Percentiles rank a stretch among this genome's conserved stretches.
Evolutionary conservation across 2,113 vertebrate species (phyloP).

Genomic region (Climacteris rufus): DNA sequence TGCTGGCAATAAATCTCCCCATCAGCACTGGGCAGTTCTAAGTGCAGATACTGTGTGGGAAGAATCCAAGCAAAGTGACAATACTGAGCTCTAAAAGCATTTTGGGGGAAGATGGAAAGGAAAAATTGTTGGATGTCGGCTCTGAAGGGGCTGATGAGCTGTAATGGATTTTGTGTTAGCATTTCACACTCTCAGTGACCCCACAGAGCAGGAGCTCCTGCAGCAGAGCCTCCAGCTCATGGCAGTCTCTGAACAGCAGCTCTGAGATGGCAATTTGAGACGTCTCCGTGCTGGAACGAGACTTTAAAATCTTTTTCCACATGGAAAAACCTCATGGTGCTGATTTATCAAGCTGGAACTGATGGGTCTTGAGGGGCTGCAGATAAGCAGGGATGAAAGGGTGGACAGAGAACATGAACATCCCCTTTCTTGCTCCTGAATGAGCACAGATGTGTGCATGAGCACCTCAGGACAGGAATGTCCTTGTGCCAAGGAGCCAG

Average conservation of each 20-base stretch:
- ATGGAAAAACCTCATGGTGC: neutral
- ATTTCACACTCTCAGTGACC: neutral
- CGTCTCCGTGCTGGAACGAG: neutral
- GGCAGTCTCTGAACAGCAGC: neutral
- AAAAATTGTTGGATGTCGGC: neutral
- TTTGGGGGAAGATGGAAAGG: neutral
- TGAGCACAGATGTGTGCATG: neutral
- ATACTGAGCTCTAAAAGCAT: neutral
- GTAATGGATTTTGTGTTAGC: neutral
- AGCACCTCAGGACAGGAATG: neutral
- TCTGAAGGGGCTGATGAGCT: neutral
- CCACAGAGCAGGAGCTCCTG: neutral
- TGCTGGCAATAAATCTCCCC: neutral
- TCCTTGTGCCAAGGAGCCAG: neutral
- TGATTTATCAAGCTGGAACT: neutral
- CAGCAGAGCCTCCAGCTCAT: neutral
- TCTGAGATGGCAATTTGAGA: neutral
- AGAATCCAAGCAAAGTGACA: neutral
- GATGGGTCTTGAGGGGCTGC: neutral
- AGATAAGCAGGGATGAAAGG: neutral
- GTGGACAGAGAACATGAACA: rapidly evolving
- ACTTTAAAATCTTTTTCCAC: neutral
- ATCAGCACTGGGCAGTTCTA: neutral
- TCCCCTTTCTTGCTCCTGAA: neutral
- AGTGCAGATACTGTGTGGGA: neutral